Base-by-base conservation (phyloP, 2,888 invertebrate genomes). In the Polyommatus iphigenia region DNA sequence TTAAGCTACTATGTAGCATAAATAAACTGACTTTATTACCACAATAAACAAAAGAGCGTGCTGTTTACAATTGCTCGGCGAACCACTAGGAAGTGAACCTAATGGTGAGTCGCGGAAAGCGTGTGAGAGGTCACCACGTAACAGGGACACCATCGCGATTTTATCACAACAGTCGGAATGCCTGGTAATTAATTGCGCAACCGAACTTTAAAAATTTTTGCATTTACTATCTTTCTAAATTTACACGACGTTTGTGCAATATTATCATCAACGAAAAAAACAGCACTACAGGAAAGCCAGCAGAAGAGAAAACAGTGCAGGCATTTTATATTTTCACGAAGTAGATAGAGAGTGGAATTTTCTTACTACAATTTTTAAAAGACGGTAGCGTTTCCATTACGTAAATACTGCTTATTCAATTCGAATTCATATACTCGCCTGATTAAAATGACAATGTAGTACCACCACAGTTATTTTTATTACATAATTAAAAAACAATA, bases 121-220 rank as follows among this genome's bases (percentile, higher is more conserved):
- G 77, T 77, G 79, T 36, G 76, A 78, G 78, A 78, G 79, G 78
- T 80, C 80, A 79, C 18, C 54, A 79, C 77, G 78, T 78, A 80
- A 78, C 73, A 73, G 78, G 78, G 78, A 80, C 78, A 80, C 50
- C 75, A 76, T 76, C 78, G 76, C 20, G 77, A 80, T 77, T 78
- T 72, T 78, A 79, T 80, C 76, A 13, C 62, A 62, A 79, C 79
- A 77, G 54, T n/a, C 13, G n/a, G 20, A 32, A 6, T 46, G 18
- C 50, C 15, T 29, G 24, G 15, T 29, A 54, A 75, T 75, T 20
- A 29, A 29, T 54, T 50, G 32, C 29, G 18, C 54, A 75, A 54
- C 50, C 3, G 15, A 50, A 75, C 15, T 29, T 18, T 46, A 15
- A n/a, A 20, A 73, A 46, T 46, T 46, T 24, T n/a, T 75, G 29